Percentiles rank a stretch among this genome's conserved stretches.
phyloP scores from a whole-genome alignment of 2,888 invertebrate genomes.

The Ectropis crepuscularia region DNA sequence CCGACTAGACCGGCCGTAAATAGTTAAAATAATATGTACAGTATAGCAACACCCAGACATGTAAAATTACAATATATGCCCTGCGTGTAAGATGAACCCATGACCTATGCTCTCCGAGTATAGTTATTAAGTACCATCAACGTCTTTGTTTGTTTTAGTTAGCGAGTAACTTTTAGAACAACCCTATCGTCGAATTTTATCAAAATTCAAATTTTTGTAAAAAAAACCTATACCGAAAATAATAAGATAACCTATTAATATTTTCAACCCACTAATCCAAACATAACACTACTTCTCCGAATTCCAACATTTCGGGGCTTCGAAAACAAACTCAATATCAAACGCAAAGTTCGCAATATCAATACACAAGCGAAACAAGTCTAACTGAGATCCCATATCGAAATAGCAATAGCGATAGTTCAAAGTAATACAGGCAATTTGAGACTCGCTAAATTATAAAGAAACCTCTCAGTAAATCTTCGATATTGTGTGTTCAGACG shows the following conservation, averaged over 20 bases:
- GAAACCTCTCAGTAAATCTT: conserved; percentile 8
- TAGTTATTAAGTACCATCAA: too few relatives aligned
- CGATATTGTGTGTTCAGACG: not conserved
- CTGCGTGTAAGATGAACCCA: too few relatives aligned
- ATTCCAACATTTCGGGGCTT: conserved; percentile 4
- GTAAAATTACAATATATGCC: too few relatives aligned
- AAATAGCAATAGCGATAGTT: conserved; percentile 19
- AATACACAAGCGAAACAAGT: conserved; percentile 10
- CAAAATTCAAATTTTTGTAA: too few relatives aligned
- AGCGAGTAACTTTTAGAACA: too few relatives aligned
- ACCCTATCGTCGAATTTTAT: too few relatives aligned
- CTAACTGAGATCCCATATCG: conserved; percentile 6
- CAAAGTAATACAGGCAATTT: conserved; percentile 8
- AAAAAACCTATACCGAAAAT: too few relatives aligned
- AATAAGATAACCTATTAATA: not conserved
- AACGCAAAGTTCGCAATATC: conserved; percentile 12
- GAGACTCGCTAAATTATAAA: conserved; percentile 18
- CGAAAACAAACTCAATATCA: conserved; percentile 24
- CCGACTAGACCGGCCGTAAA: too few relatives aligned
- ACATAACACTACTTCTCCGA: conserved; percentile 2
- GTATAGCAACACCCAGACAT: too few relatives aligned
- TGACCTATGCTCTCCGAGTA: too few relatives aligned
- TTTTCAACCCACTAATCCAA: conserved; percentile 1
- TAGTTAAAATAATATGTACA: too few relatives aligned
- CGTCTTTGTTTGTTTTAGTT: too few relatives aligned